A percentile compares a stretch with the other conserved stretches of the same genome.
phyloP scores from a whole-genome alignment of 1,140 invertebrate genomes.

The Ylistrum balloti region DNA sequence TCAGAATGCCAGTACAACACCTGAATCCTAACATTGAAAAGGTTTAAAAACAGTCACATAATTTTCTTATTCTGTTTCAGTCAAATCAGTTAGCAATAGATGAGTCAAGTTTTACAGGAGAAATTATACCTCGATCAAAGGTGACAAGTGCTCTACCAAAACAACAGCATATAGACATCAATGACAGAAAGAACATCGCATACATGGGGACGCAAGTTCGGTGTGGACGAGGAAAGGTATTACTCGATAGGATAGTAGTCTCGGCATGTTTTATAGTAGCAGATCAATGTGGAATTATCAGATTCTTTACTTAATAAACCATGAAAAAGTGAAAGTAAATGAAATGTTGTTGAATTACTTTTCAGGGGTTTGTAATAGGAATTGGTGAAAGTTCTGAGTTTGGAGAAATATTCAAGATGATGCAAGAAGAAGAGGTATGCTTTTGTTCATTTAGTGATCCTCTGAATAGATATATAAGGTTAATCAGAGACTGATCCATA shows the following conservation, averaged over 20 bases:
- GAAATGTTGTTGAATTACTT: slow-evolving; percentile 52
- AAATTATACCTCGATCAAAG: slow-evolving; percentile 86
- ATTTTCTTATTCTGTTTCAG: slow-evolving; percentile 72
- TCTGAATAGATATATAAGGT: background rate
- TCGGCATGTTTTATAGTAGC: no score
- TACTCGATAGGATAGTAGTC: slow-evolving; percentile 24
- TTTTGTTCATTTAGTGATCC: background rate
- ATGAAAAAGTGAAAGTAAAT: no score
- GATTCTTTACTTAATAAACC: no score
- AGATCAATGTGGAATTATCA: no score
- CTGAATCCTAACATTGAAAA: no score
- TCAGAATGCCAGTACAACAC: no score
- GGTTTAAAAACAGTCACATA: no score
- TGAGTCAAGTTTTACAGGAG: slow-evolving; percentile 99
- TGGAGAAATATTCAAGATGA: slow-evolving; percentile 99
- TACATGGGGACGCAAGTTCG: slow-evolving; percentile 99
- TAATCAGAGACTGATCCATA: no score
- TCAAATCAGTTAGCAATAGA: slow-evolving; percentile 94
- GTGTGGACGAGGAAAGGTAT: slow-evolving; percentile 97
- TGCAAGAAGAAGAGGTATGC: slow-evolving; percentile 96
- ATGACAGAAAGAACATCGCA: slow-evolving; percentile 89
- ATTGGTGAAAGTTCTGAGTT: slow-evolving; percentile 98
- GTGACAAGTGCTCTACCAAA: slow-evolving; percentile 68
- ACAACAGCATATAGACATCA: slow-evolving; percentile 31
- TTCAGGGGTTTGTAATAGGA: slow-evolving; percentile 96